These are phyloP conservation scores for Conomelus anceps DNA, from an alignment of 2,888 invertebrate genomes.

Conservation along the genomic window DNA sequence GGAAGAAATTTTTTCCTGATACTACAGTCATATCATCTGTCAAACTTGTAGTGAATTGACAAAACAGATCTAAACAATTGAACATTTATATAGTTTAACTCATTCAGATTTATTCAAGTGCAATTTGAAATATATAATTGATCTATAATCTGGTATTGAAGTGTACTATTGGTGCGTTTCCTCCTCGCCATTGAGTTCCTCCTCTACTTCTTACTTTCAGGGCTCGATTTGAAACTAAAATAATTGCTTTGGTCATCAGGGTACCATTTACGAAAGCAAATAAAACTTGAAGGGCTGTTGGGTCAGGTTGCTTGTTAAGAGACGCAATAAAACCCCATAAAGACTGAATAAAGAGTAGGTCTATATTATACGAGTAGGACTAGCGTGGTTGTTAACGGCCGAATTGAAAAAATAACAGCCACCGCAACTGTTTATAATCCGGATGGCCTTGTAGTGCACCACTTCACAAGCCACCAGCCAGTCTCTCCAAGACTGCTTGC, in stretches of 20 bases:
- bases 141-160: not conserved
- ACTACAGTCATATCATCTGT: too few species aligned
- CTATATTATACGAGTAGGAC: not conserved
- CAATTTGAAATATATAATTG: too few species aligned
- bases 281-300: not conserved
- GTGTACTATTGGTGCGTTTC: not conserved
- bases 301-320: not conserved
- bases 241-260: not conserved
- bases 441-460: not conserved
- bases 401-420: not conserved
- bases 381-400: not conserved
- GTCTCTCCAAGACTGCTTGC: not conserved
- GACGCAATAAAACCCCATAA: not conserved
- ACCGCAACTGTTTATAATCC: not conserved
- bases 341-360: not conserved
- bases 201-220: not conserved
- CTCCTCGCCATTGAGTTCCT: not conserved
- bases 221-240: not conserved
- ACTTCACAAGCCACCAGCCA: too few species aligned
- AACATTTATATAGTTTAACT: too few species aligned
- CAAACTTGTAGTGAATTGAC: too few species aligned
- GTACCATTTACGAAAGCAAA: not conserved
- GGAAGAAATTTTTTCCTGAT: too few species aligned
- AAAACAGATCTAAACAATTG: too few species aligned
- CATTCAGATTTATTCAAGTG: too few species aligned